Conservation (phyloP, 2,888 invertebrate genomes). For the Oscheius sp. region DNA sequence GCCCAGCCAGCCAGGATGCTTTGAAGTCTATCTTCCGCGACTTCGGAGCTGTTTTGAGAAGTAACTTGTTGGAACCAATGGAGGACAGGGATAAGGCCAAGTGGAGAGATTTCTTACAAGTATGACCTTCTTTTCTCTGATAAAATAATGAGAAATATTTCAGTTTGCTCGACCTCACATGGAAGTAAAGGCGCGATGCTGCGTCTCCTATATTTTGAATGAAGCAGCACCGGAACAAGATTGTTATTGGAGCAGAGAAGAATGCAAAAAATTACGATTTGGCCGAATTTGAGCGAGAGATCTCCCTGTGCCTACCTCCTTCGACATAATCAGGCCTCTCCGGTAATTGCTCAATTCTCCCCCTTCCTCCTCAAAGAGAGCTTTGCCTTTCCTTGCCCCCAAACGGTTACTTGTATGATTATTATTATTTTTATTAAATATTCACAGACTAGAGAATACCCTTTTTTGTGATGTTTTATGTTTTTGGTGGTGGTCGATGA, state of each 20-base stretch:
- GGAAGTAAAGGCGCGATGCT: slow-evolving; percentile 52
- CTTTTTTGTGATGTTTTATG: slow-evolving; percentile 11
- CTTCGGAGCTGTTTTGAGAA: slow-evolving; percentile 51
- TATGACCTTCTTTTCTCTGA: background rate
- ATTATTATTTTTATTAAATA: slow-evolving; percentile 4
- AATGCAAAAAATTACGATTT: slow-evolving; percentile 15
- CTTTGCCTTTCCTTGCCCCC: slow-evolving; percentile 3
- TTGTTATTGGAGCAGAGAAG: slow-evolving; percentile 48
- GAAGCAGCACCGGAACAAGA: slow-evolving; percentile 43
- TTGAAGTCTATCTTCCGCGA: slow-evolving; percentile 49
- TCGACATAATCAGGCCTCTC: background rate
- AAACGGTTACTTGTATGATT: background rate
- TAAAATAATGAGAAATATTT: slow-evolving; percentile 36
- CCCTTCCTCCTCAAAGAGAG: slow-evolving; percentile 1
- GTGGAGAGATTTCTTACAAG: slow-evolving; percentile 43
- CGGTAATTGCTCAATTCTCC: background rate
- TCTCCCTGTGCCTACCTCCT: slow-evolving; percentile 17
- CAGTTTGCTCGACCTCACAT: slow-evolving; percentile 53
- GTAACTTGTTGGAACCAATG: slow-evolving; percentile 42
- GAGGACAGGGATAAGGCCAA: slow-evolving; percentile 44
- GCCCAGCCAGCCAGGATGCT: slow-evolving; percentile 45
- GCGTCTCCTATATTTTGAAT: slow-evolving; percentile 53
- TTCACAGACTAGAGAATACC: slow-evolving; percentile 12
- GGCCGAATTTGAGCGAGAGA: slow-evolving; percentile 23
- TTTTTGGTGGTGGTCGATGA: background rate